These are phyloP conservation scores for Eupithecia centaureata DNA, from an alignment of 2,888 invertebrate species.

Conservation along the genomic window DNA sequence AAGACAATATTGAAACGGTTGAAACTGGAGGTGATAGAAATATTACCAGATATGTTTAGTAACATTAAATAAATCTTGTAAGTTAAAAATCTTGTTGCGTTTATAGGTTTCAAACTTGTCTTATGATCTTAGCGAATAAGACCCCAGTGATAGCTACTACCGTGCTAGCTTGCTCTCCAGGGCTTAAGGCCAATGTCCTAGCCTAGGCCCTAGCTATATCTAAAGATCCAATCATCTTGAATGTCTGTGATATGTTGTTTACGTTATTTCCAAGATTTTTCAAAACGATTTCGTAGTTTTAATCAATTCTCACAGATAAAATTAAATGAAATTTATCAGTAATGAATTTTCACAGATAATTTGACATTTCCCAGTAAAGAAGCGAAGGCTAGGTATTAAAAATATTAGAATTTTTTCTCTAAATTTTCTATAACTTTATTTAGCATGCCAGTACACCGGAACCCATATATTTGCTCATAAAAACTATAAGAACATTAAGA, in stretches of 20 bases:
- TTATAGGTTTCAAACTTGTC: neutral
- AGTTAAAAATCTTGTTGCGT: too few relatives aligned
- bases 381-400: too few relatives aligned
- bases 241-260: slow-evolving; percentile 28
- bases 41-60: too few relatives aligned
- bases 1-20: too few relatives aligned
- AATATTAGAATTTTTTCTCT: too few relatives aligned
- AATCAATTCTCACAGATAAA: too few relatives aligned
- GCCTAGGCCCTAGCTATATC: neutral
- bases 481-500: neutral
- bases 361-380: too few relatives aligned
- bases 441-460: neutral
- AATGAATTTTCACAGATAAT: too few relatives aligned
- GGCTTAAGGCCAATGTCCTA: slow-evolving; percentile 22
- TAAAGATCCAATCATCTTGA: neutral
- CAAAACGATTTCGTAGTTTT: neutral
- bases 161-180: slow-evolving; percentile 23
- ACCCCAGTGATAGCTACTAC: neutral
- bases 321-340: neutral
- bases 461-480: neutral
- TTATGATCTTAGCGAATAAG: neutral
- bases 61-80: too few relatives aligned
- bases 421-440: too few relatives aligned
- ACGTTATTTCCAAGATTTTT: slow-evolving; percentile 14
- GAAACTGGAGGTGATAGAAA: too few relatives aligned